Base-by-base conservation (phyloP, 2,888 invertebrate genomes). In the Drosophila maculinotata region DNA sequence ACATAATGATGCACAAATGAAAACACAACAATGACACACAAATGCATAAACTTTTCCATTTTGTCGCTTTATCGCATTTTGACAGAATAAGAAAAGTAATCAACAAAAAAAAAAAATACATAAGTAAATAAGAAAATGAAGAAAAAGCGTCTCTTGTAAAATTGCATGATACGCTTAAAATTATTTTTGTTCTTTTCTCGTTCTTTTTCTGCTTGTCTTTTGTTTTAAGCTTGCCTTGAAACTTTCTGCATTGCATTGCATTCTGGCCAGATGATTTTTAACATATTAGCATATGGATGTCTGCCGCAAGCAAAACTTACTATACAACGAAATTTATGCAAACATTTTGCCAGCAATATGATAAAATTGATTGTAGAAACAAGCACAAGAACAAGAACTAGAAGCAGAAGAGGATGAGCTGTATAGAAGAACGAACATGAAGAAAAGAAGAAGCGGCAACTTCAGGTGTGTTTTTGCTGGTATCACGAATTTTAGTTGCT, bases 311-410 rank as follows among this genome's bases (percentile, higher is more conserved):
- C 78, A 45, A 56, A 62, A 62, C 57, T 58, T 78, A 57, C 65
- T 28, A 49, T 42, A 42, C 42, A 42, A 42, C 15, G 45, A 66
- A 76, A 74, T 81, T 73, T 79, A 79, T 79, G 81, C 79, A 84
- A 81, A 84, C 82, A 81, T 79, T 81, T 81, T 62, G 41, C 70
- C 53, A 59, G 73, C 78, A 79, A 83, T 79, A 79, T 86, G 80
- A 80, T 80, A 64, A 76, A 86, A 80, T 80, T 83, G 84, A 79
- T 76, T 80, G 83, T 60, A 54, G 69, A 67, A 79, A 79, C 51
- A 78, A 60, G 49, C 31, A 14, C 35, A 47, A 33, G 17, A 12
- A 3, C 10, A 15, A 12, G 1, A 17, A 10, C 38, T 12, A 57
- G 23, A 28, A 35, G 26, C 30, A 41, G 45, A 26, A 25, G 31